These are phyloP conservation scores for Musca domestica DNA, from an alignment of 1,140 invertebrate genomes.

Conservation along the genomic window DNA sequence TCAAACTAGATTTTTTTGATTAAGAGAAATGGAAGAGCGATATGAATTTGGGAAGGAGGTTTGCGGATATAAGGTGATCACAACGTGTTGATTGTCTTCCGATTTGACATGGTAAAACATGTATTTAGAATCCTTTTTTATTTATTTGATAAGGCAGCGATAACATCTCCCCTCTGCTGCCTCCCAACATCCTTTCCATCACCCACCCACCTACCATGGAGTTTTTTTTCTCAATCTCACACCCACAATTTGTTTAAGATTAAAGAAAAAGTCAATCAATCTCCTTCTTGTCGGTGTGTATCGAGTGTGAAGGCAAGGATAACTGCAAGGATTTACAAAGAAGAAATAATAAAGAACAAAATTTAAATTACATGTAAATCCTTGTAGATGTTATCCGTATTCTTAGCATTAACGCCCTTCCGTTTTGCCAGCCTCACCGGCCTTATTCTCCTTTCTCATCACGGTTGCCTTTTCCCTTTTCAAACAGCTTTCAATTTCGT, in stretches of 20 bases:
- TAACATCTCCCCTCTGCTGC: neutral
- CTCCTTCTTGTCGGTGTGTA: neutral
- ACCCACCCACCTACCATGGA: too few relatives aligned
- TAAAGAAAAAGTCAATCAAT: slow-evolving; percentile 22
- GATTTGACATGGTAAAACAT: slow-evolving; percentile 11
- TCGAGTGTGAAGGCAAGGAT: neutral
- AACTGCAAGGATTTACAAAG: neutral
- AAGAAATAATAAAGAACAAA: neutral
- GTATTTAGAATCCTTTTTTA: slow-evolving; percentile 1
- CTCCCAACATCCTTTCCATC: neutral
- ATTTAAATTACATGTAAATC: slow-evolving; percentile 22
- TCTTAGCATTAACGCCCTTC: slow-evolving; percentile 14
- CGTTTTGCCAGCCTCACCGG: neutral
- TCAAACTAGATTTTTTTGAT: too few relatives aligned
- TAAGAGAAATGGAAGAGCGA: too few relatives aligned
- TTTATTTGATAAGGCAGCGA: neutral
- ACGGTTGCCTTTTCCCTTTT: too few relatives aligned
- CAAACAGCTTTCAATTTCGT: too few relatives aligned
- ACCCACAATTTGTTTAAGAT: slow-evolving; percentile 7
- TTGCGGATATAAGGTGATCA: too few relatives aligned
- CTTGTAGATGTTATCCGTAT: slow-evolving; percentile 7
- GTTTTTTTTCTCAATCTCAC: neutral
- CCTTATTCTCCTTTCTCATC: too few relatives aligned
- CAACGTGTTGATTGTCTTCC: slow-evolving; percentile 14
- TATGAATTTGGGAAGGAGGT: too few relatives aligned